Evolutionary conservation across 2,888 invertebrate genomes (phyloP).

Genomic region (Hirtodrosophila confusa): DNA sequence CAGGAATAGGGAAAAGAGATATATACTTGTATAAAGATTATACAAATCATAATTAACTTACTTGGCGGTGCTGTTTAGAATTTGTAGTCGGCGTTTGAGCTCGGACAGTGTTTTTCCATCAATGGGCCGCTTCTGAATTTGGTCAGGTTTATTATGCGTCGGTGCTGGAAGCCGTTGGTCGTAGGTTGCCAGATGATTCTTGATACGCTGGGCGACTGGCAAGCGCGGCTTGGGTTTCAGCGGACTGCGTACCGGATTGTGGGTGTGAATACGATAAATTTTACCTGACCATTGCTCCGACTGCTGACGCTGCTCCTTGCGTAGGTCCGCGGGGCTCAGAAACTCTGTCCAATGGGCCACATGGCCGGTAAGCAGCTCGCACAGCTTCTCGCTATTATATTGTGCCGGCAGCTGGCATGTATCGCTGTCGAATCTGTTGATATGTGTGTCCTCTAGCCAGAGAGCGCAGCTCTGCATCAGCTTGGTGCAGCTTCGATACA

Average conservation of each 20-base stretch:
- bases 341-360: slow-evolving; percentile 89
- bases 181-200: slow-evolving; percentile 87
- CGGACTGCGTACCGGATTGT: slow-evolving; percentile 58
- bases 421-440: slow-evolving; percentile 86
- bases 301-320: slow-evolving; percentile 85
- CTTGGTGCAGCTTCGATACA: slow-evolving; percentile 83
- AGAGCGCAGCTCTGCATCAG: slow-evolving; percentile 88
- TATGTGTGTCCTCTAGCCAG: slow-evolving; percentile 91
- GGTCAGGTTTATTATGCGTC: slow-evolving; percentile 59
- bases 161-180: slow-evolving; percentile 87
- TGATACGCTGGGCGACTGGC: slow-evolving; percentile 86
- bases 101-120: slow-evolving; percentile 76
- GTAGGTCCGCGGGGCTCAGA: slow-evolving; percentile 86
- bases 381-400: slow-evolving; percentile 88
- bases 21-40: too few relatives aligned
- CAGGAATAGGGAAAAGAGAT: too few relatives aligned
- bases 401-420: slow-evolving; percentile 88
- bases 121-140: slow-evolving; percentile 54
- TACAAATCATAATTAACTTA: slow-evolving; percentile 60
- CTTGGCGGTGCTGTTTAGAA: slow-evolving; percentile 85
- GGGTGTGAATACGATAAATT: slow-evolving; percentile 84
- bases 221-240: slow-evolving; percentile 68
- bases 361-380: slow-evolving; percentile 87
- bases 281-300: slow-evolving; percentile 86
- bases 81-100: slow-evolving; percentile 81